Evolutionary conservation across 2,888 invertebrate genomes (phyloP).

Genomic region (Dugesia japonica): DNA sequence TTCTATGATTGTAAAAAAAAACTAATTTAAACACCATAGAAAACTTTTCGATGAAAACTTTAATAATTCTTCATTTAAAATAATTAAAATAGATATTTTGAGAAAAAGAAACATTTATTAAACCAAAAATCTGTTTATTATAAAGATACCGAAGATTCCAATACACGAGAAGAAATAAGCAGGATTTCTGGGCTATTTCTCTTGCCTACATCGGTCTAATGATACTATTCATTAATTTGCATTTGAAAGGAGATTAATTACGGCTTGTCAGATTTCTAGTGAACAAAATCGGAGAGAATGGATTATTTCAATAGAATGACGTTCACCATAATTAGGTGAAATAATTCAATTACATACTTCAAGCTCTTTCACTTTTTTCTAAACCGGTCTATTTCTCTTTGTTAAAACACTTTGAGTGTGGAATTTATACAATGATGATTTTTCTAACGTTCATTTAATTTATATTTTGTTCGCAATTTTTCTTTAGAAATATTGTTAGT

Average conservation of each 20-base stretch:
- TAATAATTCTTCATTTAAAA: not conserved
- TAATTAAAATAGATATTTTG: not conserved
- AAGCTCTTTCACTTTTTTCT: not conserved
- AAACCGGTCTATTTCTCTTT: not conserved
- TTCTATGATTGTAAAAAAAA: too few relatives aligned
- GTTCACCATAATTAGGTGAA: conserved; percentile 20
- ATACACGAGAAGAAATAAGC: not conserved
- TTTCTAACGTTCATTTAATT: too few relatives aligned
- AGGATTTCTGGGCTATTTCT: conserved; percentile 14
- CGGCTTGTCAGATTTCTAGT: conserved; percentile 20
- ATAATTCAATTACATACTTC: conserved; percentile 20
- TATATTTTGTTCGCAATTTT: too few relatives aligned
- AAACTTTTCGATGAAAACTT: not conserved
- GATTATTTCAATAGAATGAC: conserved; percentile 20
- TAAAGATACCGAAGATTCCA: not conserved
- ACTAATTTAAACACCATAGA: too few relatives aligned
- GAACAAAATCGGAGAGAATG: conserved; percentile 9
- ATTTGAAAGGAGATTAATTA: conserved; percentile 14
- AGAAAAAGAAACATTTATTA: not conserved
- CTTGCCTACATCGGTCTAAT: conserved; percentile 6
- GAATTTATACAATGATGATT: not conserved
- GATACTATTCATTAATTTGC: conserved; percentile 20
- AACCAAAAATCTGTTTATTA: not conserved
- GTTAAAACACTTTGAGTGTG: not conserved
- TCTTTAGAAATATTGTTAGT: too few relatives aligned